Evolutionary conservation across 2,797 vertebrate genomes (phyloP), one percentile per base, ranked within the genome.

Genomic region (Agapornis canus): DNA sequence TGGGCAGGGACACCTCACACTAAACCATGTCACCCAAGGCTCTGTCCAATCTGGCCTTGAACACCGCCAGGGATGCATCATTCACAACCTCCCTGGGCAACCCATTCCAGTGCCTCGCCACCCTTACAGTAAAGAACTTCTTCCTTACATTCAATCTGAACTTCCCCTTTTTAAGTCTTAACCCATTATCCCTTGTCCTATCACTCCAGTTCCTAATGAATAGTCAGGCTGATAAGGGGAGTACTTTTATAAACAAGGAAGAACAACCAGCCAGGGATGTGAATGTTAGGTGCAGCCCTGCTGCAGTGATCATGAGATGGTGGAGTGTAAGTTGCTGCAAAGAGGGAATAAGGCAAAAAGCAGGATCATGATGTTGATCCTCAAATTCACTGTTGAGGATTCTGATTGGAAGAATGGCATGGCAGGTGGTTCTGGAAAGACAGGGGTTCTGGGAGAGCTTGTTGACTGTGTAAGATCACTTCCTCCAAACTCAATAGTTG

Each of bases 191-290:
- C 40, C 40, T 40, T 15, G 40, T 40, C 40, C 40, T 40, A 16
- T 40, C 40, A 40, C 40, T 40, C 14, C 40, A 40, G 14, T 16
- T 14, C 40, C 40, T 40, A 40, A 40, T 40, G 40, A 40, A 40
- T 15, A 40, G 40, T n/a, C 8, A 65, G n/a, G 7, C 7, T 70
- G 32, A 37, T 42, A 9, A 86, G 5, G 2, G 21, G 6, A 71
- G n/a, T 26, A 25, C 10, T 68, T 70, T 45, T 42, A 51, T 21
- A 71, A 86, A 60, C 2, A 72, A 32, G 19, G 4, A 77, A 70
- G 39, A 51, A 68, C 12, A 51, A 68, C 12, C 2, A 0, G 8
- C 25, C 1, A 2, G 11, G 35, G 39, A 39, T 26, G 17, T 31
- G 35, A 66, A 85, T 35, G 11, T 31, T 35, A 52, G n/a, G 13